Evolutionary conservation across 2,888 invertebrate genomes (phyloP), one percentile per base, ranked within the genome.

Genomic region (Biston stratarius): DNA sequence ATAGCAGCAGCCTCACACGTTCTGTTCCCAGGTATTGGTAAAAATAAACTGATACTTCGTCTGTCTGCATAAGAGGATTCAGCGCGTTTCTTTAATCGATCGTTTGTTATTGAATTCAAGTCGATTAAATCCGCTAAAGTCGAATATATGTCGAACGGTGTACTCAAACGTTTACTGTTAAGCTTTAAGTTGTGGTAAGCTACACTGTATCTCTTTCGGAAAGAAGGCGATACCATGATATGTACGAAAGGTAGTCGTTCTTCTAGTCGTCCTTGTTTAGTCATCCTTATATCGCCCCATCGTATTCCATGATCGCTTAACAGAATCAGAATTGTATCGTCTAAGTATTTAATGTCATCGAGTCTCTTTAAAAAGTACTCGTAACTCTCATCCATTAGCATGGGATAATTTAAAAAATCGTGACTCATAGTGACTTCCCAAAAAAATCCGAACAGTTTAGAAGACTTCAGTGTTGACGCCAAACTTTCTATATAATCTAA

Each of bases 251-350:
- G 99, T 64, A 98, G 94, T 53, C 98, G 95, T 83, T 98, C 98
- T 87, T 99, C 99, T 82, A 98, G 94, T 82, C 96, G 94, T 1
- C 97, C 97, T 88, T 98, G 97, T 86, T 97, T 97, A 0, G 98
- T 98, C 74, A 95, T 94, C 10, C 98, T 94, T 75, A 98, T 97
- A 8, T 94, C 94, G 2, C 98, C 98, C 96, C 97, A 98, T 69
- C 98, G 93, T 67, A 98, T 96, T 0, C 99, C 99, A 81, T 99
- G 99, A 83, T 99, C 99, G 85, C 98, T 98, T 92, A 98, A 94
- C 10, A 97, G 85, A 60, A 98, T 92, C 12, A 97, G 77, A 51
- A 96, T 94, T 0, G 97, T 97, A 36, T 95, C 94, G 60, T 97
- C 95, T 61, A 97, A 88, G 61, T 95, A 88, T 1, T 94, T 92